Evolutionary conservation across 2,888 invertebrate genomes (phyloP).

Genomic region (Corythucha ciliata): DNA sequence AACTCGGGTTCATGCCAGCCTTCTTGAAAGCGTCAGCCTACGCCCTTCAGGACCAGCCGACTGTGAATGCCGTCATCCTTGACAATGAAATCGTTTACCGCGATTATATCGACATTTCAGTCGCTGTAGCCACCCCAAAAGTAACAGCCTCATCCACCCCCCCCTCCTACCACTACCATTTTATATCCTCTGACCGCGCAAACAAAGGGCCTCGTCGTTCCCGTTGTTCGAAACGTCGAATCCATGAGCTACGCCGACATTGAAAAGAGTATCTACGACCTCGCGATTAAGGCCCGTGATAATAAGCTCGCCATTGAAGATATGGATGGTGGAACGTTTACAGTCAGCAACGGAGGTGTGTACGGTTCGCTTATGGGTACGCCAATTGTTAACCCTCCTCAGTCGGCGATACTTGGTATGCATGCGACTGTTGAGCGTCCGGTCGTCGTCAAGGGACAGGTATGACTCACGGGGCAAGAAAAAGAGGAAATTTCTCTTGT

Average conservation of each 20-base stretch:
- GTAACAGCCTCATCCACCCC: too few species aligned
- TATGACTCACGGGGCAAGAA: too few species aligned
- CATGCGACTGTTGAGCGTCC: constrained; percentile 95
- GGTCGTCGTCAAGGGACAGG: constrained; percentile 89
- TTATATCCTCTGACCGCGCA: too few species aligned
- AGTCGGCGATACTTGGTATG: constrained; percentile 98
- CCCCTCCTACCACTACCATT: too few species aligned
- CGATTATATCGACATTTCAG: constrained; percentile 96
- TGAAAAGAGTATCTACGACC: constrained; percentile 73
- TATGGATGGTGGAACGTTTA: constrained; percentile 99
- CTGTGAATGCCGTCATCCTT: constrained; percentile 95
- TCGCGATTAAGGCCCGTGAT: constrained; percentile 85
- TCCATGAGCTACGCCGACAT: constrained; percentile 93
- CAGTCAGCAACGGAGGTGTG: constrained; percentile 98
- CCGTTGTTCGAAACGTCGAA: constrained; percentile 90
- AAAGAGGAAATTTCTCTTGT: too few species aligned
- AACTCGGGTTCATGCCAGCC: constrained; percentile 97
- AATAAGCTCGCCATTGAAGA: constrained; percentile 91
- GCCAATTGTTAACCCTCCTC: constrained; percentile 98
- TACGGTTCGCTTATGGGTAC: constrained; percentile 96
- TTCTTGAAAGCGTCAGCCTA: constrained; percentile 92
- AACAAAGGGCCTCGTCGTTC: constrained; percentile 96
- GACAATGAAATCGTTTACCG: constrained; percentile 71
- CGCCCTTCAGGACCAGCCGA: constrained; percentile 88
- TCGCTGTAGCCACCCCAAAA: constrained; percentile 94